Evolutionary conservation across 2,888 invertebrate genomes (phyloP).

Genomic region (Resseliella maxima): DNA sequence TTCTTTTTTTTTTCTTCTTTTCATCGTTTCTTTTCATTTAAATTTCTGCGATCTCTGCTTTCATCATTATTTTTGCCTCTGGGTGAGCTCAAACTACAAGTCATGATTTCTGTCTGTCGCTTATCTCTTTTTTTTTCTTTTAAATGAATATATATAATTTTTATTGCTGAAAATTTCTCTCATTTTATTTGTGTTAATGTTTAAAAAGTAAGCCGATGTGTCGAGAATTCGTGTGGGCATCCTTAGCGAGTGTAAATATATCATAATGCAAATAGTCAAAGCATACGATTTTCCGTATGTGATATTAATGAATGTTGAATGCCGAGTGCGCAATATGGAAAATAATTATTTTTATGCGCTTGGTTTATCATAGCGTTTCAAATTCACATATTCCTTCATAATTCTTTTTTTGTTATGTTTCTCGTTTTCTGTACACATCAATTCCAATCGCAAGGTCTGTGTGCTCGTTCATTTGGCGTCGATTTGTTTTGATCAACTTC

Average conservation of each 20-base stretch:
- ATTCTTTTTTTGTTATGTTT: neutral
- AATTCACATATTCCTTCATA: neutral
- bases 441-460: neutral
- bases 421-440: neutral
- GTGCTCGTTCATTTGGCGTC: neutral
- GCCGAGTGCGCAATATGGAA: conserved; percentile 45
- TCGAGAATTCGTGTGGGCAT: conserved; percentile 23
- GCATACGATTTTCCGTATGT: conserved; percentile 12
- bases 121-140: too few species aligned
- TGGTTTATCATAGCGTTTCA: conserved; percentile 40
- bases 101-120: neutral
- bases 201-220: conserved; percentile 1
- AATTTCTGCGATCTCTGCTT: neutral
- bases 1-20: neutral
- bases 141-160: neutral
- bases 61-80: conserved; percentile 14
- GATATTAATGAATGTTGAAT: conserved; percentile 28
- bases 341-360: conserved; percentile 46
- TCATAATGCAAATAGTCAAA: neutral
- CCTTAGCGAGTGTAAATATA: conserved; percentile 6
- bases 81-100: conserved; percentile 4
- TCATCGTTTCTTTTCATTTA: too few species aligned
- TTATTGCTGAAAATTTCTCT: conserved; percentile 28
- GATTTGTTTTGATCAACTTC: conserved; percentile 38
- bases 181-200: conserved; percentile 19